A percentile compares a stretch with the other conserved stretches of the same genome.
Conservation (phyloP, 2,113 vertebrate species). For the Aspidoscelis tigris region DNA sequence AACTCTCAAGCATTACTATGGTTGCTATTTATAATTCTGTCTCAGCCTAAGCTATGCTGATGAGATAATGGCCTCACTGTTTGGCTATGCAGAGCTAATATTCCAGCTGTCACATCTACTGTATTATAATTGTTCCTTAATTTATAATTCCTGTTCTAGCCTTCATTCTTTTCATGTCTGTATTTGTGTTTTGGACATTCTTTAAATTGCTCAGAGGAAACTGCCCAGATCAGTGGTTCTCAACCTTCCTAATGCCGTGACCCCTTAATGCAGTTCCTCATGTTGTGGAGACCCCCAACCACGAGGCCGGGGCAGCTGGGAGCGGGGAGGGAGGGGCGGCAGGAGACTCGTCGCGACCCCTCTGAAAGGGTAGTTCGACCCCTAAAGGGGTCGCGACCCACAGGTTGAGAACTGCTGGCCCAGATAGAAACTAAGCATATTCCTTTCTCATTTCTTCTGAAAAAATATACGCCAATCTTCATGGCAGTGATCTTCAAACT, state of each 20-base stretch:
- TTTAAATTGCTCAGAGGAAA: neutral
- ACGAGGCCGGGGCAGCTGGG: too few species aligned
- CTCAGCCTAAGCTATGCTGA: constrained; percentile 31
- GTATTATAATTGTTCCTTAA: constrained; percentile 43
- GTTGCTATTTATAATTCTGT: constrained; percentile 54
- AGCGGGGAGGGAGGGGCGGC: too few species aligned
- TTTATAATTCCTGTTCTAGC: neutral
- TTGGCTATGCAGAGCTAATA: constrained; percentile 45
- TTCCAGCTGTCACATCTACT: constrained; percentile 25
- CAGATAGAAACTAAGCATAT: constrained; percentile 3
- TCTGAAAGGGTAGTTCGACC: too few species aligned
- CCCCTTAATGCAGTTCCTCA: too few species aligned
- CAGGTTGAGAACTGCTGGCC: neutral
- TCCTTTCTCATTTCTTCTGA: neutral
- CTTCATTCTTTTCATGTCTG: neutral
- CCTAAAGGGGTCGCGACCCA: too few species aligned
- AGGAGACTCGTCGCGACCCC: too few species aligned
- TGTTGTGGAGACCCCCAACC: too few species aligned
- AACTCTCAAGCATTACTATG: constrained; percentile 50
- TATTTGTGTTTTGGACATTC: neutral
- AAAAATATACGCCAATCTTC: neutral
- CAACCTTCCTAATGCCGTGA: too few species aligned
- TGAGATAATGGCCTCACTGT: constrained; percentile 56
- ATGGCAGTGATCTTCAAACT: too few species aligned
- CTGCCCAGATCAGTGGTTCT: neutral